Conservation (phyloP, 2,113 vertebrate genomes). For the Sceloporus tristichus region DNA sequence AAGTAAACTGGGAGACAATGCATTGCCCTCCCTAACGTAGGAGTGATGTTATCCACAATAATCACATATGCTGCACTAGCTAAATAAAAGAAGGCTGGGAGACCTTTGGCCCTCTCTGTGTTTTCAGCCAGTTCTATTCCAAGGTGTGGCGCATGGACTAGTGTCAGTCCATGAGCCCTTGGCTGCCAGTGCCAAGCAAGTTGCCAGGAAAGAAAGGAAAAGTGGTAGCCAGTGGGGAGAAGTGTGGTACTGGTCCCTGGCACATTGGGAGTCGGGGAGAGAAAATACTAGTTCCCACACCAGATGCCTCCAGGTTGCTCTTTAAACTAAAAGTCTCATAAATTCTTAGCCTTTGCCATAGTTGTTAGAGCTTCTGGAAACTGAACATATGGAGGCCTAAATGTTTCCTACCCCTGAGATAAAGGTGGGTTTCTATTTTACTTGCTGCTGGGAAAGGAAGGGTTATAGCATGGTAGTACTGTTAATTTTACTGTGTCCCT, state of each 20-base stretch:
- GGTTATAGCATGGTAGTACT: constrained; percentile 62
- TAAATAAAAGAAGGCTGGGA: constrained; percentile 15
- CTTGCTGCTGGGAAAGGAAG: constrained; percentile 84
- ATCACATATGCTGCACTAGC: constrained; percentile 65
- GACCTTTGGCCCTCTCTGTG: background rate
- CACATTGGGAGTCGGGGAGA: too few species aligned
- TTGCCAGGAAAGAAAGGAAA: too few species aligned
- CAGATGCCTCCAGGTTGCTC: background rate
- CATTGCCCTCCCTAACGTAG: background rate
- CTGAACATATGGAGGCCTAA: background rate
- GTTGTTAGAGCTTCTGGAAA: background rate
- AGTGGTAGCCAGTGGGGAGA: too few species aligned
- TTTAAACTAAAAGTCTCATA: background rate
- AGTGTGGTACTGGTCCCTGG: too few species aligned
- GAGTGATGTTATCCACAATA: constrained; percentile 12
- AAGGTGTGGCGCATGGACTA: too few species aligned
- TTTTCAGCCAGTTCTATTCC: too few species aligned
- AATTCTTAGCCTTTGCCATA: background rate
- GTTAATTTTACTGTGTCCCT: constrained; percentile 43
- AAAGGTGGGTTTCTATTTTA: constrained; percentile 69
- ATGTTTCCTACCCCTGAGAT: background rate
- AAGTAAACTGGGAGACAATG: background rate
- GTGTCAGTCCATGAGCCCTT: too few species aligned
- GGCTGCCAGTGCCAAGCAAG: too few species aligned
- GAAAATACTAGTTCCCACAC: background rate